These are phyloP conservation scores for Egretta garzetta DNA, from an alignment of 2,113 vertebrate genomes.

Conservation along the genomic window DNA sequence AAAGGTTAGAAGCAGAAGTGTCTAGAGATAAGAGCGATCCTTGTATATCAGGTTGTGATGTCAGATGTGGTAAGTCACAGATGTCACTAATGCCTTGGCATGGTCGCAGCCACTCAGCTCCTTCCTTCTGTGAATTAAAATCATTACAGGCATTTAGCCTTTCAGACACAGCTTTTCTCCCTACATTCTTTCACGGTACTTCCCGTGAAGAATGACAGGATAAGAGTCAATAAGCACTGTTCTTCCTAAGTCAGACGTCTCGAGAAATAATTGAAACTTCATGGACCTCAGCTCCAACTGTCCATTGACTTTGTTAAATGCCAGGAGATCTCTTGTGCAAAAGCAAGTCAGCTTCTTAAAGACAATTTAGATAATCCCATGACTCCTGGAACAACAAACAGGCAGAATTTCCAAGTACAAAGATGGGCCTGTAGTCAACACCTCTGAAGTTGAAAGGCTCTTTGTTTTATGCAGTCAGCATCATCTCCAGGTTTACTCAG, in stretches of 20 bases:
- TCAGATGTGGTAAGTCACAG: not conserved
- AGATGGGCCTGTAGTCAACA: not conserved
- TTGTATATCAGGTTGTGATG: not conserved
- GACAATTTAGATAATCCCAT: conserved; percentile 24
- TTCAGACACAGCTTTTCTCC: not conserved
- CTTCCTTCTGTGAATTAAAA: not conserved
- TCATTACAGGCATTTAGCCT: not conserved
- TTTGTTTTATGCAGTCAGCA: not conserved
- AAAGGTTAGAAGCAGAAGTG: not conserved
- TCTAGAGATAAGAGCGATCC: not conserved
- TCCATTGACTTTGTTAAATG: not conserved
- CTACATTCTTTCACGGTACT: not conserved
- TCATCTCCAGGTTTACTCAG: not conserved
- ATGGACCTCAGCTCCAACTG: not conserved
- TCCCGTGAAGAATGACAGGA: not conserved
- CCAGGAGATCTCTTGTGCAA: not conserved
- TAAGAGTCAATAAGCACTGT: not conserved
- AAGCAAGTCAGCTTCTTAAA: not conserved
- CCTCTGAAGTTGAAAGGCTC: not conserved
- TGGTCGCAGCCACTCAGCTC: not conserved
- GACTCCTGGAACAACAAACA: not conserved
- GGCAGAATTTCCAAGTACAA: conserved; percentile 5
- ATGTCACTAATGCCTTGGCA: not conserved
- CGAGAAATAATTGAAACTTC: conserved; percentile 10
- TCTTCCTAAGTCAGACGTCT: not conserved